These are phyloP conservation scores for Orthonychiurus folsomi DNA, from an alignment of 2,888 invertebrate species.

Conservation along the genomic window DNA sequence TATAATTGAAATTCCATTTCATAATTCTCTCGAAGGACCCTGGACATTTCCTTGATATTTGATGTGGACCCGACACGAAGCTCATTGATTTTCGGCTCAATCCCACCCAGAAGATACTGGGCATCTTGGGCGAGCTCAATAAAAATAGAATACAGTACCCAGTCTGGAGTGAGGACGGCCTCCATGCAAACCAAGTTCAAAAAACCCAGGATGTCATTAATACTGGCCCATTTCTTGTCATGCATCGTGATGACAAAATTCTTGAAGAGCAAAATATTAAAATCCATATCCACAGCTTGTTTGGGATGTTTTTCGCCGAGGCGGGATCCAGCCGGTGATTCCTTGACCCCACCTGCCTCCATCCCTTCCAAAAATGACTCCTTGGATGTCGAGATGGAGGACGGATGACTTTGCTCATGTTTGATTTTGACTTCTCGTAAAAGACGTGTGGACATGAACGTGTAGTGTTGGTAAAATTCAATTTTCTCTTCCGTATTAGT, in stretches of 20 bases:
- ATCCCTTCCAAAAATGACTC: too few species aligned
- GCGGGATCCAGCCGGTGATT: too few species aligned
- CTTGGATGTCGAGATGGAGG: too few species aligned
- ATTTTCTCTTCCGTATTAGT: slow-evolving; percentile 14
- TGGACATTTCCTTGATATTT: too few species aligned
- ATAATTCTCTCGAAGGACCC: too few species aligned
- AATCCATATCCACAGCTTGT: slow-evolving; percentile 15
- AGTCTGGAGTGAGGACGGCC: slow-evolving; percentile 11
- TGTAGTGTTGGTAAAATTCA: slow-evolving; percentile 16
- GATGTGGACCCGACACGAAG: not conserved
- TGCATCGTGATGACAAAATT: slow-evolving; percentile 15
- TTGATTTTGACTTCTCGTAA: slow-evolving; percentile 9
- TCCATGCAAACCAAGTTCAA: slow-evolving; percentile 6
- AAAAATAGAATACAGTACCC: slow-evolving; percentile 13
- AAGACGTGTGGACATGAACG: slow-evolving; percentile 10
- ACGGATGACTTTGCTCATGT: slow-evolving; percentile 4
- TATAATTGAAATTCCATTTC: too few species aligned
- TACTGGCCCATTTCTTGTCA: slow-evolving; percentile 11
- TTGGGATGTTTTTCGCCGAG: too few species aligned
- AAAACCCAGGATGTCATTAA: slow-evolving; percentile 13
- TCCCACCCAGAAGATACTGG: slow-evolving; percentile 1
- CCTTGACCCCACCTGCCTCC: too few species aligned
- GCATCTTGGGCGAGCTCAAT: slow-evolving; percentile 13
- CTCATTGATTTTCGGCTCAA: slow-evolving; percentile 11
- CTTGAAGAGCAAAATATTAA: slow-evolving; percentile 13